These are phyloP conservation scores for Lepidochrysops patricia DNA, from an alignment of 2,888 invertebrate species.

Conservation along the genomic window DNA sequence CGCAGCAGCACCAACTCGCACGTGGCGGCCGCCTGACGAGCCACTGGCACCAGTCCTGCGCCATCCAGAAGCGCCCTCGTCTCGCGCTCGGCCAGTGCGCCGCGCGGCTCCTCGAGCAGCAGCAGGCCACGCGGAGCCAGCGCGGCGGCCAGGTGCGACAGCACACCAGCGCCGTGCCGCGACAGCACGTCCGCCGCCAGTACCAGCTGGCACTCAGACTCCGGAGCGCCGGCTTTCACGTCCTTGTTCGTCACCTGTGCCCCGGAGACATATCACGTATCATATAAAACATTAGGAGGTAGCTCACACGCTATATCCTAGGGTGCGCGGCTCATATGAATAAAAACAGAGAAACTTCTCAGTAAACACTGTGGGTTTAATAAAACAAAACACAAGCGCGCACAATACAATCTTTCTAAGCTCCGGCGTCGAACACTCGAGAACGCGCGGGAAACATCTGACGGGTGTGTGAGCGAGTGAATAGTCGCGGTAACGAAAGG, in stretches of 20 bases:
- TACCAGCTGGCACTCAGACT: slow-evolving; percentile 80
- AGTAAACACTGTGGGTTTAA: no score
- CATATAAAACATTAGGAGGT: neutral
- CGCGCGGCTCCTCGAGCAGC: slow-evolving; percentile 79
- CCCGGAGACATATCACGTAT: neutral
- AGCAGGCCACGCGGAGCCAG: slow-evolving; percentile 82
- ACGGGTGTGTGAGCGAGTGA: no score
- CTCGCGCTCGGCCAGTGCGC: slow-evolving; percentile 50
- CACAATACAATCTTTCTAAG: no score
- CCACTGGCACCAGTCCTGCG: slow-evolving; percentile 44
- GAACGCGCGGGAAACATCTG: no score
- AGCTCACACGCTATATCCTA: no score
- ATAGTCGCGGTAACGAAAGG: no score
- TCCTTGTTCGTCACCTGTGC: slow-evolving; percentile 68
- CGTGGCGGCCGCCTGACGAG: slow-evolving; percentile 65
- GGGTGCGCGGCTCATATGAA: no score
- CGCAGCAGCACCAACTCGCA: slow-evolving; percentile 81
- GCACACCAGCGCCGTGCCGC: slow-evolving; percentile 64
- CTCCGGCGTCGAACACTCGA: no score
- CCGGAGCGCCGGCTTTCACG: slow-evolving; percentile 70
- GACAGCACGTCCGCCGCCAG: slow-evolving; percentile 78
- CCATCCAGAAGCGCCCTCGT: slow-evolving; percentile 43
- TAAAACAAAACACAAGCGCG: no score
- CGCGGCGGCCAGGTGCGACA: slow-evolving; percentile 76
- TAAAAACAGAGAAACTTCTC: no score